Evolutionary conservation across 2,797 vertebrate genomes (phyloP).

Genomic region (Xiphorhynchus erythropygius): DNA sequence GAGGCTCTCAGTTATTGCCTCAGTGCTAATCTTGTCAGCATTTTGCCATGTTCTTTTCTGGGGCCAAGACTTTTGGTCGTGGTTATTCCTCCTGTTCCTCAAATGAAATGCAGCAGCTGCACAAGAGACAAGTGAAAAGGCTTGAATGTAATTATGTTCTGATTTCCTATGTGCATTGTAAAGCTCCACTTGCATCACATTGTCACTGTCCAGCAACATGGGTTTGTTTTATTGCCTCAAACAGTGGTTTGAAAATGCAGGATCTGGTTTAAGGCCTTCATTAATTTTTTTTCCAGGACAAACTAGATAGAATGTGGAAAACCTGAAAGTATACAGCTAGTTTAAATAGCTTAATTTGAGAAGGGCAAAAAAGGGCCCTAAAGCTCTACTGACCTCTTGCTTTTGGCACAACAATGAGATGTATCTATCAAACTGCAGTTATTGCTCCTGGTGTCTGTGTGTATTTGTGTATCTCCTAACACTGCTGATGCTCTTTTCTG

Average conservation of each 20-base stretch:
- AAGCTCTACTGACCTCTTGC: not conserved
- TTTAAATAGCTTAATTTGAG: not conserved
- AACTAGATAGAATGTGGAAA: not conserved
- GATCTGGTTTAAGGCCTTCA: not conserved
- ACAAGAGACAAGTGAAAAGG: not conserved
- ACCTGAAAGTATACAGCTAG: not conserved
- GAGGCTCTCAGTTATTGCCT: not conserved
- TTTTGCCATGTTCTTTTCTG: not conserved
- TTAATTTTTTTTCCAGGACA: not conserved
- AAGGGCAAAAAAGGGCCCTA: not conserved
- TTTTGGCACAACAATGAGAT: not conserved
- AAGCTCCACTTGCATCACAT: not conserved
- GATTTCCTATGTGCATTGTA: not conserved
- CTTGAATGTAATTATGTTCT: not conserved
- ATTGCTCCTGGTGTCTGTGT: not conserved
- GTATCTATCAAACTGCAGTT: not conserved
- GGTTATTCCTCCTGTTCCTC: not conserved
- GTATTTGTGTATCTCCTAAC: not conserved
- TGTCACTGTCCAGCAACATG: not conserved
- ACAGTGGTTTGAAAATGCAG: not conserved
- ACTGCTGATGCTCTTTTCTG: not conserved
- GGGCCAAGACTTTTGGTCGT: not conserved
- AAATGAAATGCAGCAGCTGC: not conserved
- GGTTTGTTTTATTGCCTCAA: not conserved
- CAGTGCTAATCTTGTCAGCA: not conserved